Conservation (phyloP, 1,140 invertebrate genomes). For the Thaumatotibia leucotreta region DNA sequence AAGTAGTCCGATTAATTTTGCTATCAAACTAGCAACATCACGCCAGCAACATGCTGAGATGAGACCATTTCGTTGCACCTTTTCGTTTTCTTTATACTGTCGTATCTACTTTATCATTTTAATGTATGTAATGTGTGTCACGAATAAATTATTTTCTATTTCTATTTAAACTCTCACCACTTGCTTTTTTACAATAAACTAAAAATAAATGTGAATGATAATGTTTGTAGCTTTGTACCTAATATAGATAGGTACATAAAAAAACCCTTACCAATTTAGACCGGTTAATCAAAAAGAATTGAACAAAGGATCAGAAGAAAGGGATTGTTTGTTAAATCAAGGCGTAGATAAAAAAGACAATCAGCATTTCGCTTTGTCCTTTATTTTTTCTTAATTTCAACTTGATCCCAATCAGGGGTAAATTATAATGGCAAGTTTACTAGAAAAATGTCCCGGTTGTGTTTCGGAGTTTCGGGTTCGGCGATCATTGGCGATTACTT, state of each 20-base stretch:
- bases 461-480: slow-evolving; percentile 37
- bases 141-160: no score
- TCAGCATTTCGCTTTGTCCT: slow-evolving; percentile 45
- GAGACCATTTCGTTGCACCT: no score
- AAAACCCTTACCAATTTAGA: slow-evolving; percentile 20
- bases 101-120: no score
- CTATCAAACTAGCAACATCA: no score
- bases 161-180: no score
- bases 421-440: slow-evolving; percentile 72
- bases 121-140: no score
- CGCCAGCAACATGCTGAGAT: no score
- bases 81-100: no score
- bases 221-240: no score
- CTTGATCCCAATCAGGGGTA: slow-evolving; percentile 72
- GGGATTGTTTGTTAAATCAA: slow-evolving; percentile 63
- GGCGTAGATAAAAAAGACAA: slow-evolving; percentile 57
- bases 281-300: slow-evolving; percentile 50
- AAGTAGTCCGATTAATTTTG: no score
- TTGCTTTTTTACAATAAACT: no score
- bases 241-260: neutral
- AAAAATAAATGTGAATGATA: no score
- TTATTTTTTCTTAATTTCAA: slow-evolving; percentile 73
- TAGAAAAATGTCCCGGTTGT: slow-evolving; percentile 63
- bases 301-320: slow-evolving; percentile 33
- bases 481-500: slow-evolving; percentile 51